phyloP scores from a whole-genome alignment of 2,797 vertebrate species.

The Sarcophilus harrisii region DNA sequence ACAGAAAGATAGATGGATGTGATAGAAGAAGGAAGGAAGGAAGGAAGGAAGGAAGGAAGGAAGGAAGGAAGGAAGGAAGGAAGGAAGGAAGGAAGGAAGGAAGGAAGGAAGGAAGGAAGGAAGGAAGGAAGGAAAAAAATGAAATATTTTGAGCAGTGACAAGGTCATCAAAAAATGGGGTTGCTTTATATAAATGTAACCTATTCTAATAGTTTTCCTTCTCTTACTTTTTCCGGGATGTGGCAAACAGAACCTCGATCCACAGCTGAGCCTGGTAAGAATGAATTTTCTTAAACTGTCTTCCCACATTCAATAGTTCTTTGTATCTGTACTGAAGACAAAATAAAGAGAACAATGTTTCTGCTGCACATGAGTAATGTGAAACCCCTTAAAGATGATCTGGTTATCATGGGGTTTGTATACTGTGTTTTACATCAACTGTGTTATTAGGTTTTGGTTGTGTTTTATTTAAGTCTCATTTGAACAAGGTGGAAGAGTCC shows the following conservation, averaged over 20 bases:
- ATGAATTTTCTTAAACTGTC: conserved; percentile 67
- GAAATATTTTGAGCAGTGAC: background rate
- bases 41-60: background rate
- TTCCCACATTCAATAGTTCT: conserved; percentile 76
- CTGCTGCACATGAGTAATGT: conserved; percentile 79
- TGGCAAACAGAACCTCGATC: conserved; percentile 93
- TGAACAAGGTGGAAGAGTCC: conserved; percentile 61
- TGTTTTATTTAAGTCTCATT: conserved; percentile 79
- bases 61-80: no score
- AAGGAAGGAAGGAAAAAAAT: no score
- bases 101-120: background rate
- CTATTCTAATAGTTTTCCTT: conserved; percentile 76
- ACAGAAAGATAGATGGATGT: background rate
- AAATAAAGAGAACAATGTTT: conserved; percentile 77
- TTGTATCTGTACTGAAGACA: conserved; percentile 78
- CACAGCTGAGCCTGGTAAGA: conserved; percentile 95
- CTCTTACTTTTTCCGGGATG: conserved; percentile 70
- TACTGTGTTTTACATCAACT: conserved; percentile 79
- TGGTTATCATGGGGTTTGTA: conserved; percentile 76
- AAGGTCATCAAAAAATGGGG: background rate
- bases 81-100: background rate
- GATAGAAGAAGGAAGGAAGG: no score
- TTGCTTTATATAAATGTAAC: conserved; percentile 37
- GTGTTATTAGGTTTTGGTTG: conserved; percentile 76
- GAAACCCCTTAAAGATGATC: conserved; percentile 81